These are phyloP conservation scores for Papilio demoleus DNA, from an alignment of 2,888 invertebrate species.

Conservation along the genomic window DNA sequence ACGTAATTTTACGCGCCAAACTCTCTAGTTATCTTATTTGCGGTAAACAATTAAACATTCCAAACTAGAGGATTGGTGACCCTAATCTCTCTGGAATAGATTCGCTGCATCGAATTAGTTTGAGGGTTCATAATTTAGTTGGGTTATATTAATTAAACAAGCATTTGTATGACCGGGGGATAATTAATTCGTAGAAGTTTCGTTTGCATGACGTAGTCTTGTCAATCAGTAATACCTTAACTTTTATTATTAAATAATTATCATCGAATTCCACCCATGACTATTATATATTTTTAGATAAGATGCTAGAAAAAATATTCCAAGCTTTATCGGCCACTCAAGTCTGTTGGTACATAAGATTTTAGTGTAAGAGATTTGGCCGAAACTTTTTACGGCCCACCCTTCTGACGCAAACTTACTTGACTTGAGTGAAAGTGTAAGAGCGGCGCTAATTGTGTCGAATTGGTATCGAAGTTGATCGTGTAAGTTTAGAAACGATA, in stretches of 20 bases:
- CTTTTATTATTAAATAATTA: not conserved
- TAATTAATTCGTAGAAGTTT: constrained; percentile 32
- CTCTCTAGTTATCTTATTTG: constrained; percentile 35
- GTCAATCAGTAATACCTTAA: constrained; percentile 16
- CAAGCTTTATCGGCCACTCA: too few species aligned
- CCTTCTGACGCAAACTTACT: too few species aligned
- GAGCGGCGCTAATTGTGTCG: too few species aligned
- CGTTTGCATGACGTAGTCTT: constrained; percentile 25
- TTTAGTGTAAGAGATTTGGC: too few species aligned
- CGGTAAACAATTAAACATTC: constrained; percentile 43
- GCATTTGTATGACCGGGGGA: constrained; percentile 29
- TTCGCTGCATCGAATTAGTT: constrained; percentile 41
- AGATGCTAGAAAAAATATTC: too few species aligned
- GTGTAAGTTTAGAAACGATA: too few species aligned
- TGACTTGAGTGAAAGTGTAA: too few species aligned
- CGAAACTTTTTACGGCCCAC: too few species aligned
- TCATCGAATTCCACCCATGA: too few species aligned
- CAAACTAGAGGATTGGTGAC: constrained; percentile 40
- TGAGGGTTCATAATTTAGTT: constrained; percentile 35
- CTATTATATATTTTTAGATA: too few species aligned
- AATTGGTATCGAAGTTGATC: too few species aligned
- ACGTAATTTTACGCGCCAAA: constrained; percentile 14
- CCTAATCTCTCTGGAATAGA: constrained; percentile 46
- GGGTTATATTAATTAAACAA: constrained; percentile 38
- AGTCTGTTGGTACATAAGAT: too few species aligned